Percentiles rank a stretch among this genome's conserved stretches.
Conservation (phyloP, 2,888 invertebrate species). For the Phasia obesa region DNA sequence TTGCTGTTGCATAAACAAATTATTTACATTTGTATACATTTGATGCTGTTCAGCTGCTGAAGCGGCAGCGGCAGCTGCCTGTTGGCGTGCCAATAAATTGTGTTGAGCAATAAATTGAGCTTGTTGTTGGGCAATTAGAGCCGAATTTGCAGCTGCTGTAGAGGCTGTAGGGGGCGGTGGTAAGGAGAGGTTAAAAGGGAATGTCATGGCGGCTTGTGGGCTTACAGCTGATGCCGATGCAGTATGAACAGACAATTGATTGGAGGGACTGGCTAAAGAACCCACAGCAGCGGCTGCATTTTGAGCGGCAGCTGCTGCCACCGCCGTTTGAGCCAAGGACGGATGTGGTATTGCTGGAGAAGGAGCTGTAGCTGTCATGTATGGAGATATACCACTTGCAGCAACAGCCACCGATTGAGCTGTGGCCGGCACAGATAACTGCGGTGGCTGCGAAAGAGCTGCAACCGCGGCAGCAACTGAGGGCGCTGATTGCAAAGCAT, state of each 20-base stretch:
- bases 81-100: conserved; percentile 86
- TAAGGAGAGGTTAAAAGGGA: conserved; percentile 80
- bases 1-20: conserved; percentile 76
- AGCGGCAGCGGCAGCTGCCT: conserved; percentile 83
- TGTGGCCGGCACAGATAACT: conserved; percentile 72
- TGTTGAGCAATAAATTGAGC: conserved; percentile 87
- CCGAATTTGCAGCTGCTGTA: conserved; percentile 77
- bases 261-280: conserved; percentile 45
- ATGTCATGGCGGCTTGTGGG: conserved; percentile 72
- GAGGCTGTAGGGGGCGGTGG: conserved; percentile 77
- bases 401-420: conserved; percentile 73
- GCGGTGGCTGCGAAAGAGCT: conserved; percentile 72
- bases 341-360: conserved; percentile 55
- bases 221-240: conserved; percentile 71
- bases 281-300: conserved; percentile 72
- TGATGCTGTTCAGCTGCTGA: conserved; percentile 82
- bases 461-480: conserved; percentile 71
- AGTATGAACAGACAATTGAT: conserved; percentile 73
- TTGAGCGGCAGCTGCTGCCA: conserved; percentile 71
- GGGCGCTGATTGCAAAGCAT: conserved; percentile 77
- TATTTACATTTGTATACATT: conserved; percentile 76
- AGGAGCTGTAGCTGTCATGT: conserved; percentile 63
- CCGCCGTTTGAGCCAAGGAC: conserved; percentile 77
- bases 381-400: conserved; percentile 66
- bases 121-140: conserved; percentile 84